Conservation (phyloP, 1,140 invertebrate genomes). For the Ceratosolen solmsi region DNA sequence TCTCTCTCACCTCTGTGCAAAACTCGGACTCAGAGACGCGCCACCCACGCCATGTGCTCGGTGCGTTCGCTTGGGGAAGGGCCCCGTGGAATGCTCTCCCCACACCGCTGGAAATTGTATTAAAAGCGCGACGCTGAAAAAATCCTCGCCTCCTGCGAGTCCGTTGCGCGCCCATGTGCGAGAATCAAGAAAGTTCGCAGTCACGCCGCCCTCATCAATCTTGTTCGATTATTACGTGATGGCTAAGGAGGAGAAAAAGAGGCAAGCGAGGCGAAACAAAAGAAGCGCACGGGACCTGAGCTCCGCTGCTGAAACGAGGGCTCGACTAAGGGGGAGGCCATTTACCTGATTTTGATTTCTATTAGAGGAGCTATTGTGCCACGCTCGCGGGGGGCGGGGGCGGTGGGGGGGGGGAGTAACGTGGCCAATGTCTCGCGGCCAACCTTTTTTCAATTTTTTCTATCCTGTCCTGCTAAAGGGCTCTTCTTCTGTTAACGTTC, state of each 20-base stretch:
- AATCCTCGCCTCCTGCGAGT: conserved; percentile 12
- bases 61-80: neutral
- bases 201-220: conserved; percentile 73
- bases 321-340: conserved; percentile 14
- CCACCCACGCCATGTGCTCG: neutral
- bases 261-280: conserved; percentile 51
- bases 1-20: neutral
- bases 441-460: neutral
- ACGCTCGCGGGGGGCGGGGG: conserved; percentile 52
- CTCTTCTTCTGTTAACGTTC: too few species aligned
- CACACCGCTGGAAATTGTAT: conserved; percentile 17
- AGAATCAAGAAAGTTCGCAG: conserved; percentile 55
- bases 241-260: conserved; percentile 64
- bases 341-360: conserved; percentile 68
- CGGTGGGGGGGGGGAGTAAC: neutral
- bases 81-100: neutral
- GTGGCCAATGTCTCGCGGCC: neutral
- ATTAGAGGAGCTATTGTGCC: conserved; percentile 69
- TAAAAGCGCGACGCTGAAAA: conserved; percentile 16
- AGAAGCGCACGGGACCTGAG: conserved; percentile 12
- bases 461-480: neutral
- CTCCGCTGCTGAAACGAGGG: neutral
- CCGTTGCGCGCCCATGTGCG: neutral
- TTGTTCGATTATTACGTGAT: conserved; percentile 74
- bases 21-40: neutral